phyloP scores from a whole-genome alignment of 2,797 vertebrate genomes.

The Oreonectes daqikongensis region DNA sequence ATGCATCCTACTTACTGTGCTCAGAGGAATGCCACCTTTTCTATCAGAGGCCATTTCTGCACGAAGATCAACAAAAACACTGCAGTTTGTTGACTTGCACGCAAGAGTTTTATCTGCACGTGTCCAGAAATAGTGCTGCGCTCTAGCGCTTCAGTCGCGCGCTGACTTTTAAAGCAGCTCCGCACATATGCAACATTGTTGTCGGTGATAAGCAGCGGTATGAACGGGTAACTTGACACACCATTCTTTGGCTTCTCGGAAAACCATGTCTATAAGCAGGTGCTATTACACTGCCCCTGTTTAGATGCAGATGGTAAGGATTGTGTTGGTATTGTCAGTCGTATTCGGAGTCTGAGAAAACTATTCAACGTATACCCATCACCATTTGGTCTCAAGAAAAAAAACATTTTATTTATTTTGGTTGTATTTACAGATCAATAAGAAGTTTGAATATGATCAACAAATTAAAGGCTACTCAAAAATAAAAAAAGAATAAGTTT shows the following conservation, averaged over 20 bases:
- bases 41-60: constrained; percentile 32
- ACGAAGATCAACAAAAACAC: too few relatives aligned
- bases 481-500: too few relatives aligned
- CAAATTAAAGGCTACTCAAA: too few relatives aligned
- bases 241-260: too few relatives aligned
- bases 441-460: too few relatives aligned
- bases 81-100: too few relatives aligned
- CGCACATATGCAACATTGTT: constrained; percentile 24
- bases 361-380: not conserved
- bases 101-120: not conserved
- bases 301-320: not conserved
- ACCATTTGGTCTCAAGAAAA: not conserved
- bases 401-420: too few relatives aligned
- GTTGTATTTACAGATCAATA: too few relatives aligned
- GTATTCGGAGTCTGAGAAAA: not conserved
- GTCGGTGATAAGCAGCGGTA: not conserved
- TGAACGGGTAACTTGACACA: not conserved
- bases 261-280: not conserved
- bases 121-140: constrained; percentile 14
- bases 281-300: not conserved
- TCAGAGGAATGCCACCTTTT: constrained; percentile 63
- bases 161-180: not conserved
- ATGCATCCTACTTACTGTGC: constrained; percentile 63
- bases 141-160: not conserved
- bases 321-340: not conserved